Conservation (phyloP, 2,888 invertebrate species). For the Noctua janthina region DNA sequence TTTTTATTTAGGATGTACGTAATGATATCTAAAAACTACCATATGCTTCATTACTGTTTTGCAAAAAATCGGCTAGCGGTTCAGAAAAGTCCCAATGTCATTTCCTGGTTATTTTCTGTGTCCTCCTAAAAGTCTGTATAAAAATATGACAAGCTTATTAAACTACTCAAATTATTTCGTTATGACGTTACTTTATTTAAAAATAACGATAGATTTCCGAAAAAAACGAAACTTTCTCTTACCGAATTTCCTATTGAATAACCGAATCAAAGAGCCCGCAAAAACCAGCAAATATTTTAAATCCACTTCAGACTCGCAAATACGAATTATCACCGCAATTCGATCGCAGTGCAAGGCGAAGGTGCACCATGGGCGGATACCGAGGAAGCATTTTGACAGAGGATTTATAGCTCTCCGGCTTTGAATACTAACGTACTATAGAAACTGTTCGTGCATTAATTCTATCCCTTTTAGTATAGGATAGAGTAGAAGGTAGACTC, state of each 20-base stretch:
- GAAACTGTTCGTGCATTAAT: conserved; percentile 66
- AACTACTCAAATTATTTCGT: background rate
- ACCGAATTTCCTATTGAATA: background rate
- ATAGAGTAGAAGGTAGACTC: background rate
- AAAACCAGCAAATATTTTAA: conserved; percentile 26
- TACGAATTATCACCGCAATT: conserved; percentile 61
- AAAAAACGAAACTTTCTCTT: background rate
- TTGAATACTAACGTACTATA: conserved; percentile 62
- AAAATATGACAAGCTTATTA: background rate
- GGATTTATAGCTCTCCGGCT: conserved; percentile 68
- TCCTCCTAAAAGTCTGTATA: background rate
- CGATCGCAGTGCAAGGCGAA: conserved; percentile 64
- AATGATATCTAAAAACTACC: no score
- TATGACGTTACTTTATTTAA: background rate
- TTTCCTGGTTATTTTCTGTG: background rate
- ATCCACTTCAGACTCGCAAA: conserved; percentile 47
- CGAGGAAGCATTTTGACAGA: conserved; percentile 65
- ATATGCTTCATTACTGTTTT: no score
- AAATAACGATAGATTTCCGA: background rate
- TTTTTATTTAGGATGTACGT: no score
- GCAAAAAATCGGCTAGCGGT: no score
- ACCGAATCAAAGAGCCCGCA: background rate
- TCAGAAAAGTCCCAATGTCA: no score
- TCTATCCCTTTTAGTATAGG: conserved; percentile 34
- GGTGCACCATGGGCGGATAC: conserved; percentile 69